Percentiles rank a stretch among this genome's conserved stretches.
Evolutionary conservation across 2,113 vertebrate species (phyloP).

Genomic region (Vicugna pacos): DNA sequence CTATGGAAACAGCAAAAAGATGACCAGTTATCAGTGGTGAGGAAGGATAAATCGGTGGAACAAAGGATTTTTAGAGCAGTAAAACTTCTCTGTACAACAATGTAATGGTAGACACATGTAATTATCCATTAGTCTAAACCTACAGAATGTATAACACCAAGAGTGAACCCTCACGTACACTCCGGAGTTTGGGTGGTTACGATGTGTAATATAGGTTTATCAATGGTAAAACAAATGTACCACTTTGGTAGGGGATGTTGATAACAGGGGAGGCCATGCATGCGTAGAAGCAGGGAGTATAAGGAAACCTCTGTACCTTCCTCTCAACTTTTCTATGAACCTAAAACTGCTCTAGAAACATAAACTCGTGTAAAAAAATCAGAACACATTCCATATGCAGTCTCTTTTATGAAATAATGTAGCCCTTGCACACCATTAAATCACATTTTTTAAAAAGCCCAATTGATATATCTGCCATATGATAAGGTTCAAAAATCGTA

Average conservation of each 20-base stretch:
- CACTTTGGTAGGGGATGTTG: background rate
- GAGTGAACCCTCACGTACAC: background rate
- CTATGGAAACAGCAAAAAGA: background rate
- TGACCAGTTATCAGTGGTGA: background rate
- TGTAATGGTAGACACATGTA: background rate
- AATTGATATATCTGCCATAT: background rate
- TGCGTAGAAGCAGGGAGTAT: background rate
- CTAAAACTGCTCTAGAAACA: background rate
- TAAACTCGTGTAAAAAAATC: background rate
- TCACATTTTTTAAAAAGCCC: background rate
- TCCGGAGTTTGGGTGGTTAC: background rate
- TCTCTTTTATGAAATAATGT: background rate
- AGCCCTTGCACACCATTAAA: background rate
- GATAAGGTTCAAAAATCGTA: background rate
- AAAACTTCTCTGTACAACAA: background rate
- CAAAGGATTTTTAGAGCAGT: background rate
- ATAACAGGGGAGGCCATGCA: background rate
- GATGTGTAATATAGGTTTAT: background rate
- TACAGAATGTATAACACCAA: background rate
- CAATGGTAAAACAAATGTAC: background rate
- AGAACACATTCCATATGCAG: background rate
- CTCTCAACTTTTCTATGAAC: background rate
- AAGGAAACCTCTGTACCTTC: background rate
- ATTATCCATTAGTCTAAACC: background rate
- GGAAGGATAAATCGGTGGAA: background rate